These are phyloP conservation scores for Nyctibius bracteatus DNA, from an alignment of 2,113 vertebrate species.

Conservation along the genomic window DNA sequence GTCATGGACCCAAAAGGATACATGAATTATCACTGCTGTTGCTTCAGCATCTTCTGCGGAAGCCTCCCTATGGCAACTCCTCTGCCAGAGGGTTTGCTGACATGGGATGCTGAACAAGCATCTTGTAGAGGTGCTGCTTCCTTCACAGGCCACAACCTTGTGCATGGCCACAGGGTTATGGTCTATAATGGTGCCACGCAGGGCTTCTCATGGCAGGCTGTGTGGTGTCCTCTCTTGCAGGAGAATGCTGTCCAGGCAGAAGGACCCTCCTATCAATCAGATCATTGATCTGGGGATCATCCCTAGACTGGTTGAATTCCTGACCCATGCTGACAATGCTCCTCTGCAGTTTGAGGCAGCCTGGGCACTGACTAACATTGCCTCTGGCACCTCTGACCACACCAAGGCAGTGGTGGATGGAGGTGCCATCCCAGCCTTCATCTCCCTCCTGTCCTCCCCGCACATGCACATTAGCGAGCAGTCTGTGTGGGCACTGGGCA, in stretches of 20 bases:
- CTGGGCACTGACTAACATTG: conserved; percentile 92
- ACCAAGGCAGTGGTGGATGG: conserved; percentile 84
- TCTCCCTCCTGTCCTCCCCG: conserved; percentile 81
- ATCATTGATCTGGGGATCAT: conserved; percentile 82
- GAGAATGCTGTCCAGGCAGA: conserved; percentile 83
- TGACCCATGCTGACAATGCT: conserved; percentile 67
- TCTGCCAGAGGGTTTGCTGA: not conserved
- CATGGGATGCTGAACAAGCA: not conserved
- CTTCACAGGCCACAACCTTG: not conserved
- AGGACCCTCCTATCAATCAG: conserved; percentile 80
- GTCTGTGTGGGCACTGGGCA: conserved; percentile 91
- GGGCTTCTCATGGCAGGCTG: not conserved
- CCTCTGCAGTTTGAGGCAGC: conserved; percentile 89
- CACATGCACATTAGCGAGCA: conserved; percentile 87
- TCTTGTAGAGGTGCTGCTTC: not conserved
- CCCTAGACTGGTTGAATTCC: conserved; percentile 81
- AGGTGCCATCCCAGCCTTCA: conserved; percentile 83
- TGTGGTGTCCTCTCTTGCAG: conserved; percentile 50
- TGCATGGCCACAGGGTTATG: not conserved
- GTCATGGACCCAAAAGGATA: not conserved
- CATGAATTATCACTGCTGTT: not conserved
- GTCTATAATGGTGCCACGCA: rapidly evolving
- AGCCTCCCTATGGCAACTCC: not conserved
- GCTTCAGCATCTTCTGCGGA: not conserved
- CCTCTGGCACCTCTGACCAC: conserved; percentile 86